Evolutionary conservation across 2,888 invertebrate species (phyloP).

Genomic region (Synergus umbraculus): DNA sequence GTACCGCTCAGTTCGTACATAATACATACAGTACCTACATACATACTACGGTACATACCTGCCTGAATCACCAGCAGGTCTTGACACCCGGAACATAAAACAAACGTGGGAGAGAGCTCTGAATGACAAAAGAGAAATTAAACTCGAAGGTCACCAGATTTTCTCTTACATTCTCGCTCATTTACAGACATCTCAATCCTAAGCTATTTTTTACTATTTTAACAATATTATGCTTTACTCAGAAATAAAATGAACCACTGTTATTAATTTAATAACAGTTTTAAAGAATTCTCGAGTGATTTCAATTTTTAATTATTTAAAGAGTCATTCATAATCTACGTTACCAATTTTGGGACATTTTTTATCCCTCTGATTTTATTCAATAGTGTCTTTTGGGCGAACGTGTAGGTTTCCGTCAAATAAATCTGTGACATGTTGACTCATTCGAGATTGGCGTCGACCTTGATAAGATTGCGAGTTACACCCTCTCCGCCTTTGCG

Average conservation of each 20-base stretch:
- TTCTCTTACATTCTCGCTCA: background rate
- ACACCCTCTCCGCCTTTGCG: slow-evolving; percentile 16
- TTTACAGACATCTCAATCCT: background rate
- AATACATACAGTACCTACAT: background rate
- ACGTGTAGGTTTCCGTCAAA: slow-evolving; percentile 38
- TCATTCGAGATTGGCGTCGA: slow-evolving; percentile 47
- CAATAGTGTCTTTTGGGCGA: background rate
- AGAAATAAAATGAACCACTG: too few relatives aligned
- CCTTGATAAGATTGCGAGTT: slow-evolving; percentile 58
- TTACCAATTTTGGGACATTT: too few relatives aligned
- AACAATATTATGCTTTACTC: too few relatives aligned
- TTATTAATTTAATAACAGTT: too few relatives aligned
- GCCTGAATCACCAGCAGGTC: background rate
- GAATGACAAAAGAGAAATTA: slow-evolving; percentile 31
- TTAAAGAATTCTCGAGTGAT: too few relatives aligned
- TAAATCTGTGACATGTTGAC: slow-evolving; percentile 50
- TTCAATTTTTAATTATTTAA: too few relatives aligned
- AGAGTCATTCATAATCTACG: too few relatives aligned
- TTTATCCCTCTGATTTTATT: background rate
- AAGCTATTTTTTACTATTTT: background rate
- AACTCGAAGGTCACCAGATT: background rate
- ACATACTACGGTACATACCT: background rate
- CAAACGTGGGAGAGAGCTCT: slow-evolving; percentile 3
- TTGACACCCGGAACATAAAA: slow-evolving; percentile 10
- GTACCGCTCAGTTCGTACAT: slow-evolving; percentile 3